A percentile compares a stretch with the other conserved stretches of the same genome.
Evolutionary conservation across 2,888 invertebrate genomes (phyloP).

Genomic region (Nemotelus nigrinus): DNA sequence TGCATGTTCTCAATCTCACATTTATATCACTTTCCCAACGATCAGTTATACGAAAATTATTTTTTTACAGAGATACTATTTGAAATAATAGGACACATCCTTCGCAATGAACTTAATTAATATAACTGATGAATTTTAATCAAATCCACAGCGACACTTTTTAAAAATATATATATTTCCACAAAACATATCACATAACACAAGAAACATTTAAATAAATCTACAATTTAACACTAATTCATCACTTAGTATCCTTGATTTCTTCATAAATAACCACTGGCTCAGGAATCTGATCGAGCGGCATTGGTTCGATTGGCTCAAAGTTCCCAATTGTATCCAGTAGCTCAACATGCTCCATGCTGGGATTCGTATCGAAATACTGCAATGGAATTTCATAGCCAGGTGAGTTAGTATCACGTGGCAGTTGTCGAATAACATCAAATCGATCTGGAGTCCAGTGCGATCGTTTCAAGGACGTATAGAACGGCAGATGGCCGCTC

Average conservation of each 20-base stretch:
- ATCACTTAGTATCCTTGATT: neutral
- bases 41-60: too few relatives aligned
- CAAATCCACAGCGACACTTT: too few relatives aligned
- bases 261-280: slow-evolving; percentile 11
- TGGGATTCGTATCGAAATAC: slow-evolving; percentile 3
- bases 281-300: neutral
- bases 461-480: slow-evolving; percentile 53
- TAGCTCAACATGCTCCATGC: slow-evolving; percentile 20
- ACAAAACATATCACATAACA: too few relatives aligned
- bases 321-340: slow-evolving; percentile 25
- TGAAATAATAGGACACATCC: too few relatives aligned
- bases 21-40: too few relatives aligned
- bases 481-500: slow-evolving; percentile 61
- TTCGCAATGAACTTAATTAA: too few relatives aligned
- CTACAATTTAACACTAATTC: too few relatives aligned
- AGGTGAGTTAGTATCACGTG: slow-evolving; percentile 52
- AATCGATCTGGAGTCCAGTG: slow-evolving; percentile 57
- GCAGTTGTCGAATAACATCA: slow-evolving; percentile 55
- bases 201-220: too few relatives aligned
- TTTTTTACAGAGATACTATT: too few relatives aligned
- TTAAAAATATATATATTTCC: too few relatives aligned
- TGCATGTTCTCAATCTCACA: too few relatives aligned
- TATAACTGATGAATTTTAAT: too few relatives aligned
- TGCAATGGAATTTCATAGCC: slow-evolving; percentile 51
- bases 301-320: slow-evolving; percentile 7